phyloP scores from a whole-genome alignment of 2,888 invertebrate genomes.

The Temnothorax unifasciatus region DNA sequence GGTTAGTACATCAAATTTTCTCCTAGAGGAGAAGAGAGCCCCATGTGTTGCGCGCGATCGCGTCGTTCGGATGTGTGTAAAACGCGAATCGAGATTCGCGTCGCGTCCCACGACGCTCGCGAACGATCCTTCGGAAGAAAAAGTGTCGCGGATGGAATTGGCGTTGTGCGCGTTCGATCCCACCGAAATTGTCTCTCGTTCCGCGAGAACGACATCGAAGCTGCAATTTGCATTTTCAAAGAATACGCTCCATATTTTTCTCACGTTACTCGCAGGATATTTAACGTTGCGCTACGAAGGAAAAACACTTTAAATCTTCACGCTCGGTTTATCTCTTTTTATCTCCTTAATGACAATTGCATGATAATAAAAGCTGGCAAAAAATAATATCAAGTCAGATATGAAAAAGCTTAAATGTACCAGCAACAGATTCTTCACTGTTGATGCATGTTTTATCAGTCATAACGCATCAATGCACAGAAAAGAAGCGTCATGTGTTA shows the following conservation, averaged over 20 bases:
- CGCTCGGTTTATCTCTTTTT: background rate
- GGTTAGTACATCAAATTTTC: conserved; percentile 72
- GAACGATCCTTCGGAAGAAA: conserved; percentile 64
- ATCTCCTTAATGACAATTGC: background rate
- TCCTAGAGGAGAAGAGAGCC: conserved; percentile 52
- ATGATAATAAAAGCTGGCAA: background rate
- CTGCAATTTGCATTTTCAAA: conserved; percentile 39
- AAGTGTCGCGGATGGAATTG: conserved; percentile 21
- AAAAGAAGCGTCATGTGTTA: background rate
- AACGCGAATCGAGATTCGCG: conserved; percentile 67
- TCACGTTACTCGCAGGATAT: background rate
- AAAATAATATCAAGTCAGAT: background rate
- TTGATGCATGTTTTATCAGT: background rate
- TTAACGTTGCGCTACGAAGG: no score
- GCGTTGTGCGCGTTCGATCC: conserved; percentile 58
- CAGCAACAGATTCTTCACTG: background rate
- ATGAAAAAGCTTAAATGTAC: background rate
- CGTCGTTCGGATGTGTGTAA: conserved; percentile 48
- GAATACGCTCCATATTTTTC: background rate
- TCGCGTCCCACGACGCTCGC: conserved; percentile 54
- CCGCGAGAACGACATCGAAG: background rate
- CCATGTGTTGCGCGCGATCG: conserved; percentile 65
- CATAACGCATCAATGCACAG: background rate
- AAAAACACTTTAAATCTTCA: background rate
- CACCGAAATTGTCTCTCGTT: conserved; percentile 61